Conservation (phyloP, 2,797 vertebrate genomes). For the Agapornis canus region DNA sequence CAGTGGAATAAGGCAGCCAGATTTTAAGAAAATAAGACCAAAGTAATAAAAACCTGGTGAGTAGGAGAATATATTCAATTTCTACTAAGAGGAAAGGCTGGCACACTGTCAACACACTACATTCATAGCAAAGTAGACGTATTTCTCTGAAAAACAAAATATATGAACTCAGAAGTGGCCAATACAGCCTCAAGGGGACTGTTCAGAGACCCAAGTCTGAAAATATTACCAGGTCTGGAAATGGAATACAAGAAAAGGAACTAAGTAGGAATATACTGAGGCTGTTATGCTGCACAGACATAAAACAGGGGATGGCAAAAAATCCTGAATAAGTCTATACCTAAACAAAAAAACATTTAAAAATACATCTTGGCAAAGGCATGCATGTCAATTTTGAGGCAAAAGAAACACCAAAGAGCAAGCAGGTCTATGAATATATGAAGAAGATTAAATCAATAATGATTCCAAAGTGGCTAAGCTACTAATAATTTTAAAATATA, state of each 20-base stretch:
- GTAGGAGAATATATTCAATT: neutral
- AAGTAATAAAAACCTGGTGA: conserved; percentile 29
- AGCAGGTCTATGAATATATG: neutral
- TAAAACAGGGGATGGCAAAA: neutral
- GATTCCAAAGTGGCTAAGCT: neutral
- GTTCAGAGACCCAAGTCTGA: conserved; percentile 2
- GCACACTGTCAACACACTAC: neutral
- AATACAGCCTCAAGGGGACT: neutral
- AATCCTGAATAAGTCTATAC: neutral
- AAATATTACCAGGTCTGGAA: conserved; percentile 13
- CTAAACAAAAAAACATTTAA: neutral
- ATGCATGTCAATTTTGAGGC: neutral
- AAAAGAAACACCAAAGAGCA: neutral
- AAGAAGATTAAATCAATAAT: conserved; percentile 5
- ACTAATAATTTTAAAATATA: conserved; percentile 18
- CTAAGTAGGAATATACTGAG: neutral
- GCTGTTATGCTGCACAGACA: neutral
- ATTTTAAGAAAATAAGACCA: conserved; percentile 11
- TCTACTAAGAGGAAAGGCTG: neutral
- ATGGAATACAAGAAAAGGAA: conserved; percentile 27
- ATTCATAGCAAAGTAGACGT: neutral
- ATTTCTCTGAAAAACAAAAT: neutral
- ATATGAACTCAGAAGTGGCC: neutral
- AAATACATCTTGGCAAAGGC: neutral
- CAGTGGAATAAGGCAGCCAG: neutral